A percentile compares a stretch with the other conserved stretches of the same genome.
Evolutionary conservation across 2,113 vertebrate genomes (phyloP).

Genomic region (Arenaria interpres): DNA sequence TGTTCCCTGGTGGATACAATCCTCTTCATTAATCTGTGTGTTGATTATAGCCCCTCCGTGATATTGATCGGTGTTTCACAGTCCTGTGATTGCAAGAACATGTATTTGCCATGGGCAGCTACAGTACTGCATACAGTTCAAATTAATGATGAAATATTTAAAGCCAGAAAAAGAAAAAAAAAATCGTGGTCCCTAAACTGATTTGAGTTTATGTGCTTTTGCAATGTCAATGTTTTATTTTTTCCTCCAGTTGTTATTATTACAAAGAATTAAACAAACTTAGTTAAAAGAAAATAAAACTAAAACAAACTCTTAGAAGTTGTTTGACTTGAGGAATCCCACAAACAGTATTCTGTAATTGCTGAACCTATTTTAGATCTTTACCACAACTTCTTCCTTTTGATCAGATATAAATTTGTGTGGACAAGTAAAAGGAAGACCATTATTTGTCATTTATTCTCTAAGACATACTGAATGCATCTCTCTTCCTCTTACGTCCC

Average conservation of each 20-base stretch:
- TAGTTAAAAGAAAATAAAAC: neutral
- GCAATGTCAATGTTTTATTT: neutral
- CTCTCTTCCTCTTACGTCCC: neutral
- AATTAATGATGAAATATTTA: conserved; percentile 50
- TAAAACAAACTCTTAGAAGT: neutral
- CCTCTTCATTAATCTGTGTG: conserved; percentile 81
- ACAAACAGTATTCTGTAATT: neutral
- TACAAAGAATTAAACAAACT: neutral
- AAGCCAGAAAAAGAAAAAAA: neutral
- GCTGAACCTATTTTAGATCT: neutral
- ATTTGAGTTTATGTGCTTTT: neutral
- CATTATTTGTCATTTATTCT: neutral
- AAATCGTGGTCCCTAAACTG: neutral
- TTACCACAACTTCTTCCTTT: neutral
- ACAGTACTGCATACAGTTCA: neutral
- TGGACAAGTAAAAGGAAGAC: neutral
- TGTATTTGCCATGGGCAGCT: conserved; percentile 49
- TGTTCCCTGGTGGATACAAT: conserved; percentile 66
- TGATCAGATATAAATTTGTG: neutral
- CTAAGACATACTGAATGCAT: neutral
- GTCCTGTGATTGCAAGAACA: conserved; percentile 51
- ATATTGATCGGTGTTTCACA: conserved; percentile 74
- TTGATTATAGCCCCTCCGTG: conserved; percentile 73
- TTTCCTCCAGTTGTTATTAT: neutral
- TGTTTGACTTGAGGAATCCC: neutral